Percentiles rank a stretch among this genome's conserved stretches.
These are phyloP conservation scores for Parazoanthus swiftii DNA, from an alignment of 92 coral and sea anemone species.

Conservation along the genomic window DNA sequence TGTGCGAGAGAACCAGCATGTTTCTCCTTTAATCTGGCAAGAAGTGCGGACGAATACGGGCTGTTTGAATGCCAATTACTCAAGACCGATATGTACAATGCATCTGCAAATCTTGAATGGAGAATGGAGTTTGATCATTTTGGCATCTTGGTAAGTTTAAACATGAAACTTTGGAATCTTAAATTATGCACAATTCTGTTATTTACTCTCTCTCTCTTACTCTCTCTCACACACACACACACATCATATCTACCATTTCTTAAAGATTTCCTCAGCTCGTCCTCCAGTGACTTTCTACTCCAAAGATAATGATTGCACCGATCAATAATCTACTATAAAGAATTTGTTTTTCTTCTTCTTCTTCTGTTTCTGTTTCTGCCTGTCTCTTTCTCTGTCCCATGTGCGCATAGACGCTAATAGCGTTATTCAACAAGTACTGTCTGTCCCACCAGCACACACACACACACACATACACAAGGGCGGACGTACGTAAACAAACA, in stretches of 20 bases:
- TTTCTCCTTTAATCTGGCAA: conserved; percentile 30
- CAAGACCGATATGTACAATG: conserved; percentile 35
- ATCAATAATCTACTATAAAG: no score
- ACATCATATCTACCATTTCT: no score
- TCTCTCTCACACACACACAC: no score
- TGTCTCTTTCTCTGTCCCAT: neutral
- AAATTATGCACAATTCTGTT: no score
- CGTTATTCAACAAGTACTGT: no score
- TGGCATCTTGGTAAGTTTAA: conserved; percentile 33
- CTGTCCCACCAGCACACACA: neutral
- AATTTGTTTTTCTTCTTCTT: no score
- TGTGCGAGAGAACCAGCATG: neutral
- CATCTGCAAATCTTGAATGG: neutral
- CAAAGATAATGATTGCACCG: no score
- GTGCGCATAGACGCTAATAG: no score
- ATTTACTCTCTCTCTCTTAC: neutral
- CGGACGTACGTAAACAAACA: neutral
- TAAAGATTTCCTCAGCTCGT: no score
- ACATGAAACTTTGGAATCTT: neutral
- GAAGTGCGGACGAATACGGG: neutral
- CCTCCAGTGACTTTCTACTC: no score
- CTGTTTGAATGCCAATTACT: conserved; percentile 25
- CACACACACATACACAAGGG: neutral
- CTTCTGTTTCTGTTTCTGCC: neutral
- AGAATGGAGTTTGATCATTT: conserved; percentile 32